These are phyloP conservation scores for Andrena hattorfiana DNA, from an alignment of 2,888 invertebrate genomes.

Conservation along the genomic window DNA sequence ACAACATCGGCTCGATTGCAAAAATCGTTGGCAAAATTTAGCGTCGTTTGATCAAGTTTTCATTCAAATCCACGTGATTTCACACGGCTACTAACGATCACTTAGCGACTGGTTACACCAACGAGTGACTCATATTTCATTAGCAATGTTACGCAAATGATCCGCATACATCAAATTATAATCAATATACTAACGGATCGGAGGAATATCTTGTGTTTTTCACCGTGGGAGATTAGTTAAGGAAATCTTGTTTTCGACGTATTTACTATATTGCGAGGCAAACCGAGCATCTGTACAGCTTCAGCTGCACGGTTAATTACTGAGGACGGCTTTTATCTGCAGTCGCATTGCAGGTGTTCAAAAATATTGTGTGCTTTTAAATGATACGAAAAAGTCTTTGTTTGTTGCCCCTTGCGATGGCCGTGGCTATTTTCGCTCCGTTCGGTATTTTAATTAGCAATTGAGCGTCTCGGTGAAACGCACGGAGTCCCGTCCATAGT, in stretches of 20 bases:
- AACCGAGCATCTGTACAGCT: neutral
- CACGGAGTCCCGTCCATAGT: slow-evolving; percentile 33
- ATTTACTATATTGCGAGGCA: neutral
- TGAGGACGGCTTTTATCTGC: neutral
- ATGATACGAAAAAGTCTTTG: neutral
- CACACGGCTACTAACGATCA: neutral
- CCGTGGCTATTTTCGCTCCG: slow-evolving; percentile 32
- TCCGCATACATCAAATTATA: neutral
- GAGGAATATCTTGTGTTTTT: neutral
- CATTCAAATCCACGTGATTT: neutral
- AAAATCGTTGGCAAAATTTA: neutral
- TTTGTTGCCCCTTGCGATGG: neutral
- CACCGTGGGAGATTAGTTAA: neutral
- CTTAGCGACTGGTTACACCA: neutral
- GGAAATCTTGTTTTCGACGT: neutral
- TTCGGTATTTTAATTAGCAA: slow-evolving; percentile 59
- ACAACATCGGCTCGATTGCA: neutral
- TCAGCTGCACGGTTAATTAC: neutral
- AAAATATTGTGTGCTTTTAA: neutral
- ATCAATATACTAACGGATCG: neutral
- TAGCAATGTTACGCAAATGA: neutral
- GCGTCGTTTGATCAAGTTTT: neutral
- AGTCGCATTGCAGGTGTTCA: neutral
- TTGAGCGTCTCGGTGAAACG: slow-evolving; percentile 45
- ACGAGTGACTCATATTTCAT: neutral